Conservation (phyloP, 2,888 invertebrate species). For the Loripinus fragilis region DNA sequence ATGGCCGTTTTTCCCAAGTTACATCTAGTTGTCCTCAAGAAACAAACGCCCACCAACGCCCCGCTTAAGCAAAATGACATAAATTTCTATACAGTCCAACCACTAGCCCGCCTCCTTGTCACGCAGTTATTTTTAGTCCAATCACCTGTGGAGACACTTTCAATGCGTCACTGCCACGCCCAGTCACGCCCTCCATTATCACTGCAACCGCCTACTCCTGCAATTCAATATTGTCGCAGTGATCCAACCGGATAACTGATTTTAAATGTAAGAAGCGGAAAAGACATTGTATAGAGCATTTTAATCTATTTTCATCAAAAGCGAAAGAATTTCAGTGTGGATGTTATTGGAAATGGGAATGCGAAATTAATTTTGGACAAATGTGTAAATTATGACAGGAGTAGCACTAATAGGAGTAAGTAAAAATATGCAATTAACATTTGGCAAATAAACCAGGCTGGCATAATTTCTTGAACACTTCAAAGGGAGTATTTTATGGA, state of each 20-base stretch:
- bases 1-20: too few species aligned
- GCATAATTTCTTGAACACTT: too few species aligned
- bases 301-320: conserved; percentile 28
- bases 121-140: conserved; percentile 53
- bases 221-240: background rate
- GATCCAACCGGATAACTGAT: background rate
- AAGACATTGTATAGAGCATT: conserved; percentile 35
- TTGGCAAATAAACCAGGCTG: background rate
- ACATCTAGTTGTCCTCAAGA: conserved; percentile 15
- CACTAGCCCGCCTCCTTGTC: conserved; percentile 28
- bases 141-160: conserved; percentile 39
- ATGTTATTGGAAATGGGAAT: conserved; percentile 15
- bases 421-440: background rate
- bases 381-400: conserved; percentile 54
- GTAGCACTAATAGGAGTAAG: conserved; percentile 57
- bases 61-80: conserved; percentile 43
- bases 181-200: conserved; percentile 55
- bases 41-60: conserved; percentile 36
- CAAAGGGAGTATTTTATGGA: too few species aligned
- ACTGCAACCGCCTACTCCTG: background rate
- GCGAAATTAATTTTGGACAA: conserved; percentile 26
- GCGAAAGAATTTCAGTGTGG: conserved; percentile 5
- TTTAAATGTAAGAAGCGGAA: conserved; percentile 13
- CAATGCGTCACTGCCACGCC: conserved; percentile 47
- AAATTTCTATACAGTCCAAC: conserved; percentile 40